Conservation (phyloP, 1,140 invertebrate species). For the Drosophila kikkawai region DNA sequence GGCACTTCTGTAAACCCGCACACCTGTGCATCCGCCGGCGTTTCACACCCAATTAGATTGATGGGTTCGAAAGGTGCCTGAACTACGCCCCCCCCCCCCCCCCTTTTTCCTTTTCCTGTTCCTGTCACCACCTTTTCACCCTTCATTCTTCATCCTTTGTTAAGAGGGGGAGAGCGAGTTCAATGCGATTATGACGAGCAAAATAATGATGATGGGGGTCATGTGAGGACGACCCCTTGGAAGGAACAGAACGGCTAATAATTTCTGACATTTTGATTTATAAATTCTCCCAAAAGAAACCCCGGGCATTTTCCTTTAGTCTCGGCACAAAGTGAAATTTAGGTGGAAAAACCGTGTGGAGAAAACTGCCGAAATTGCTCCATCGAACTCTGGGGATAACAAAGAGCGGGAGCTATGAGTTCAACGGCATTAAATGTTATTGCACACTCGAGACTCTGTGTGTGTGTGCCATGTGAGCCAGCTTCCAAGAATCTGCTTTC, state of each 20-base stretch:
- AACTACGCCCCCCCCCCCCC: slow-evolving; percentile 3
- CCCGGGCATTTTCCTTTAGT: neutral
- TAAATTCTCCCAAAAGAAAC: slow-evolving; percentile 40
- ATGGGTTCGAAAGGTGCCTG: slow-evolving; percentile 25
- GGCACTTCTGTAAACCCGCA: neutral
- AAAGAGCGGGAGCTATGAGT: slow-evolving; percentile 23
- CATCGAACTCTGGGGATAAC: slow-evolving; percentile 17
- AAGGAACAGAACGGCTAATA: slow-evolving; percentile 36
- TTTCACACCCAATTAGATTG: slow-evolving; percentile 68
- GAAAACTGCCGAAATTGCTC: slow-evolving; percentile 40
- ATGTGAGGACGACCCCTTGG: slow-evolving; percentile 31
- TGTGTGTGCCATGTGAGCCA: slow-evolving; percentile 4
- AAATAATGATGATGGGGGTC: slow-evolving; percentile 34
- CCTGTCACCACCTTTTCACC: slow-evolving; percentile 5
- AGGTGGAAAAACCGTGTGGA: slow-evolving; percentile 4
- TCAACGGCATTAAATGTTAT: slow-evolving; percentile 63
- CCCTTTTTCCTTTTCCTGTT: neutral
- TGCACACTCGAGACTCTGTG: slow-evolving; percentile 25
- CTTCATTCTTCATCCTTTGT: neutral
- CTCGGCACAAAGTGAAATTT: slow-evolving; percentile 52
- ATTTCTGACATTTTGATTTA: slow-evolving; percentile 76
- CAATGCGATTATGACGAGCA: slow-evolving; percentile 20
- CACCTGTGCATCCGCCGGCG: slow-evolving; percentile 21
- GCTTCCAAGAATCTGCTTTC: slow-evolving; percentile 1
- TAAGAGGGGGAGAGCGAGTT: slow-evolving; percentile 29